These are phyloP conservation scores for Zelostemma sp. DNA, from an alignment of 1,140 invertebrate genomes.

Conservation along the genomic window DNA sequence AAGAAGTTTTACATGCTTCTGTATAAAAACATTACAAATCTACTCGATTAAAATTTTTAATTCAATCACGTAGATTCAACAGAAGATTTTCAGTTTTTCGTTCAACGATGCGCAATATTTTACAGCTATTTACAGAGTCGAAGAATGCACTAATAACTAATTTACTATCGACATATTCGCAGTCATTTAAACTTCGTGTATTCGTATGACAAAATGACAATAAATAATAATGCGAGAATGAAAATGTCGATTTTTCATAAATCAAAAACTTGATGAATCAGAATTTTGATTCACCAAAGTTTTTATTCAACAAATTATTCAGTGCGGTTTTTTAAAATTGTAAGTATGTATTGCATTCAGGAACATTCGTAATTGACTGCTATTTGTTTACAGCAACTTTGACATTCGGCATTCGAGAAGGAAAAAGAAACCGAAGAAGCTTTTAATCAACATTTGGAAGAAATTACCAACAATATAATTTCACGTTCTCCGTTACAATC, in stretches of 20 bases:
- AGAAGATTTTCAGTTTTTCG: not conserved
- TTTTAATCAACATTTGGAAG: not conserved
- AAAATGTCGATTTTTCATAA: slow-evolving; percentile 11
- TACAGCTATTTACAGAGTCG: slow-evolving; percentile 32
- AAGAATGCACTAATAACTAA: not conserved
- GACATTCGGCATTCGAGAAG: not conserved
- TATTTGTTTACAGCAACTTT: not conserved
- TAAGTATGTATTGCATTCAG: slow-evolving; percentile 13
- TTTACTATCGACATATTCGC: not conserved
- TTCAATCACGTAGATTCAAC: too few species aligned
- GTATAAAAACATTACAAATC: not conserved
- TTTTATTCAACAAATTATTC: not conserved
- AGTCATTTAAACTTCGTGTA: not conserved
- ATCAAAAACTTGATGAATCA: not conserved
- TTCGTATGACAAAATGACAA: slow-evolving; percentile 31
- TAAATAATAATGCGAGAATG: slow-evolving; percentile 29
- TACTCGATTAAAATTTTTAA: too few species aligned
- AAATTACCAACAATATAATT: not conserved
- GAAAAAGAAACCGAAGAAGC: not conserved
- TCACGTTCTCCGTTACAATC: not conserved
- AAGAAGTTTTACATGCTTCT: not conserved
- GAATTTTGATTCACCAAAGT: not conserved
- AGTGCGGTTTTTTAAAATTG: not conserved
- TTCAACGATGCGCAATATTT: not conserved
- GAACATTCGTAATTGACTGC: slow-evolving; percentile 32